Base-by-base conservation (phyloP, 2,888 invertebrate genomes). In the Plusia festucae region DNA sequence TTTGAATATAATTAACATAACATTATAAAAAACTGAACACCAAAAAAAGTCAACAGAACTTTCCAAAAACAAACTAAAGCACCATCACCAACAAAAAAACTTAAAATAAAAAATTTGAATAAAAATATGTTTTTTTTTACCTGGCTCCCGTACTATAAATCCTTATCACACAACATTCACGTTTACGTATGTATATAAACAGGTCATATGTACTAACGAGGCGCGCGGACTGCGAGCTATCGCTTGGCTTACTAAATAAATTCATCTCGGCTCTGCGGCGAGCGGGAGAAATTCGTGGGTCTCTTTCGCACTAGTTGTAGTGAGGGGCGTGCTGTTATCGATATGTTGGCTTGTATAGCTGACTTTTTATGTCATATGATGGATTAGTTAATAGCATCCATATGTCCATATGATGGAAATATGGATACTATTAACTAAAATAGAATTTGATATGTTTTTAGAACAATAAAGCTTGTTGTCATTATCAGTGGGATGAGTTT, bases 241-340 rank as follows among this genome's bases (percentile, higher is more conserved):
- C 87, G 82, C 84, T 79, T 85, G 79, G 84, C 89, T 91, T 85
- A 92, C 91, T 91, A 89, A 86, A 88, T 91, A 89, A 86, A 88
- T 82, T 89, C 86, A 90, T 90, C 90, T 91, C 83, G 78, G 77
- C 71, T 78, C 76, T 70, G 79, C 68, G 72, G 78, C 62, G 78
- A 73, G 83, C 78, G 84, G 85, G 85, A 84, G 86, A 86, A 83
- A 84, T 83, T 73, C 78, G 81, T 75, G 70, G 71, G 76, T 90
- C 91, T 91, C 91, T 91, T 88, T 91, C 90, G 87, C 90, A 85
- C 89, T 74, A 75, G 70, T 65, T 68, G 18, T 83, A 85, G 88
- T 82, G 88, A 74, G 69, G 83, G 70, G 71, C 53, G 52, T 68
- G 62, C 16, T 8, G 64, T 68, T 69, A 63, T 82, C 69, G 64